phyloP scores from a whole-genome alignment of 2,113 vertebrate species.

The Columba janthina region DNA sequence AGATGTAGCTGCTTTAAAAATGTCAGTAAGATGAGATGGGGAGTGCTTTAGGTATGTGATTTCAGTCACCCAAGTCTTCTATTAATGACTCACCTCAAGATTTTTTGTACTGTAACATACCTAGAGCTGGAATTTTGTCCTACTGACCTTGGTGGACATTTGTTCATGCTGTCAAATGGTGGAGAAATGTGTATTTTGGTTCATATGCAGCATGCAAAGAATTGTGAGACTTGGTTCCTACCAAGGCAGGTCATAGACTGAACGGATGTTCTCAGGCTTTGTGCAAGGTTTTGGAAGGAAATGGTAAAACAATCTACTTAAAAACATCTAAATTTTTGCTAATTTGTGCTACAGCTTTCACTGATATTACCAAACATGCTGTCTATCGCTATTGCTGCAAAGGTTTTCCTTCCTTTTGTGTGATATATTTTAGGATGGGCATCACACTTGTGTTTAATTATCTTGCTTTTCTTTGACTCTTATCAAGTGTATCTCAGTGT shows the following conservation, averaged over 20 bases:
- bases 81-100: neutral
- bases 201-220: neutral
- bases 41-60: neutral
- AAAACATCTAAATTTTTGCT: neutral
- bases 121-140: neutral
- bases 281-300: neutral
- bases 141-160: neutral
- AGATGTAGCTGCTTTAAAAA: neutral
- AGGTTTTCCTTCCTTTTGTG: neutral
- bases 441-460: neutral
- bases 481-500: neutral
- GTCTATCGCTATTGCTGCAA: neutral
- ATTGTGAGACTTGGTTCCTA: neutral
- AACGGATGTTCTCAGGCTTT: neutral
- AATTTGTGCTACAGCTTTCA: neutral
- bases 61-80: neutral
- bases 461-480: neutral
- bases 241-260: neutral
- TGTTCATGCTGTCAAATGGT: neutral
- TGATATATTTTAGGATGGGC: neutral
- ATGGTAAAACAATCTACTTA: neutral
- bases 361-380: neutral
- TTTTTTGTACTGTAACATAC: neutral
- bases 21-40: neutral
- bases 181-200: neutral